A percentile compares a stretch with the other conserved stretches of the same genome.
Conservation (phyloP, 2,888 invertebrate genomes). For the Xestoiulus laeticollis region DNA sequence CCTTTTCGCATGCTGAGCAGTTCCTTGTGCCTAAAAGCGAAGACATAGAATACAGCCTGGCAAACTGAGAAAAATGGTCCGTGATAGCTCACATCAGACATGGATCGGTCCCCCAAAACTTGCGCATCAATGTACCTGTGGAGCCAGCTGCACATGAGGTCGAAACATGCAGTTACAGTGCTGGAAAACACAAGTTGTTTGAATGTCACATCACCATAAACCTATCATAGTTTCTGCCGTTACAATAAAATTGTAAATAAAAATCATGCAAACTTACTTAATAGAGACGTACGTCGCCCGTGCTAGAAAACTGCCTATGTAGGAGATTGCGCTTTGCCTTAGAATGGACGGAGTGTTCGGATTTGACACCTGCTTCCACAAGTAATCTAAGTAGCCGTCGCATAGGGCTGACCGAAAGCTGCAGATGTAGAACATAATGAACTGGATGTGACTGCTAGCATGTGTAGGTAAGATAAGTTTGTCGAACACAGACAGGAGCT, state of each 20-base stretch:
- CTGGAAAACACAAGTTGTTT: slow-evolving; percentile 66
- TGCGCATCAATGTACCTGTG: slow-evolving; percentile 77
- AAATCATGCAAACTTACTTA: slow-evolving; percentile 65
- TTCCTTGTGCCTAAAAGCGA: slow-evolving; percentile 88
- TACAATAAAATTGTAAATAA: background rate
- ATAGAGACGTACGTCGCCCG: slow-evolving; percentile 73
- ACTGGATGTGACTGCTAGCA: slow-evolving; percentile 82
- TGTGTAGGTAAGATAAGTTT: slow-evolving; percentile 83
- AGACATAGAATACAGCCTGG: slow-evolving; percentile 90
- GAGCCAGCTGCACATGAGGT: slow-evolving; percentile 82
- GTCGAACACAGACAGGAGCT: slow-evolving; percentile 78
- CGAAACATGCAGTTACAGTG: slow-evolving; percentile 72
- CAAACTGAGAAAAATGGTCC: slow-evolving; percentile 90
- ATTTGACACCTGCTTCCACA: slow-evolving; percentile 79
- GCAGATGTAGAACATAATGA: slow-evolving; percentile 77
- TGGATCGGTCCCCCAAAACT: slow-evolving; percentile 65
- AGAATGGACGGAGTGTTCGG: slow-evolving; percentile 73
- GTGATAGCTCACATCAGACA: slow-evolving; percentile 76
- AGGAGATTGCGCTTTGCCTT: slow-evolving; percentile 76
- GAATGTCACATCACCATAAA: background rate
- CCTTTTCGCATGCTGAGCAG: slow-evolving; percentile 80
- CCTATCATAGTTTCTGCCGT: background rate
- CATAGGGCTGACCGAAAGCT: slow-evolving; percentile 71
- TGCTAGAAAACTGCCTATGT: slow-evolving; percentile 78
- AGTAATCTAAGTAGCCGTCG: slow-evolving; percentile 74